Conservation (phyloP, 2,888 invertebrate genomes). For the Diarsia mendica region DNA sequence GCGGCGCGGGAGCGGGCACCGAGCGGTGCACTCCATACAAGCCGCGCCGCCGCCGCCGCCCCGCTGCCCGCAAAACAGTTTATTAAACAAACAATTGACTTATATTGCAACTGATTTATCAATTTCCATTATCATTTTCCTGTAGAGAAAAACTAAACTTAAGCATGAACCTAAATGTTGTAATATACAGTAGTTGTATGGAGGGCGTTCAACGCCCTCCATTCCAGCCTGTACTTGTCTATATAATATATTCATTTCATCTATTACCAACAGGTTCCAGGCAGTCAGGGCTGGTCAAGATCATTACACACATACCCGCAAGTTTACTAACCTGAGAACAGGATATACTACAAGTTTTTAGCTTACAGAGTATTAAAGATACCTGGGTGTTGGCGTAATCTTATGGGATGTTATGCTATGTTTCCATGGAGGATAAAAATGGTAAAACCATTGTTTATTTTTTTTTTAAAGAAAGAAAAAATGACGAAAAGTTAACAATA, state of each 20-base stretch:
- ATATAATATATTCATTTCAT: conserved; percentile 29
- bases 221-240: conserved; percentile 9
- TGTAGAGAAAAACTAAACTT: background rate
- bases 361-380: background rate
- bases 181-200: no score
- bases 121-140: background rate
- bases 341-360: conserved; percentile 15
- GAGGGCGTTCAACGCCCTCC: conserved; percentile 34
- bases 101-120: background rate
- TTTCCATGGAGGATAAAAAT: background rate
- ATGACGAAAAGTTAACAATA: no score
- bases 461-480: no score
- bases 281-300: conserved; percentile 59
- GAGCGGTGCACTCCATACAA: no score
- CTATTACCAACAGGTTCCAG: conserved; percentile 51
- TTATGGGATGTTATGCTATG: background rate
- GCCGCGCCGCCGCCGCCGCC: no score
- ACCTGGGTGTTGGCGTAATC: background rate
- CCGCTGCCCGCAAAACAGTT: no score
- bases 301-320: conserved; percentile 47
- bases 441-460: no score
- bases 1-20: no score
- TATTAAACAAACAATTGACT: no score
- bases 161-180: background rate
- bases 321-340: conserved; percentile 35